Conservation (phyloP, 2,797 vertebrate species). For the Falco rusticolus region DNA sequence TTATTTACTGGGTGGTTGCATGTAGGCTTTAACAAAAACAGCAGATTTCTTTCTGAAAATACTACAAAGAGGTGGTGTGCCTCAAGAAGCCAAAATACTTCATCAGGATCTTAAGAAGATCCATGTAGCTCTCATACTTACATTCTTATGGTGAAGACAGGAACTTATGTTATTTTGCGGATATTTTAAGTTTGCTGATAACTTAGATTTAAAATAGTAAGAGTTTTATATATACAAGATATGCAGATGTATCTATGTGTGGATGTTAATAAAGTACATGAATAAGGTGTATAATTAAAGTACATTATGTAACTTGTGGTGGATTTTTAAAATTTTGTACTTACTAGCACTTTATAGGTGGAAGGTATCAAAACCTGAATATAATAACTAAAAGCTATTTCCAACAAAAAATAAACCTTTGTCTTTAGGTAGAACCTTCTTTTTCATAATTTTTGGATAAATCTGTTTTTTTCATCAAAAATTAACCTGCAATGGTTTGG, state of each 20-base stretch:
- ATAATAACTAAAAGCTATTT: background rate
- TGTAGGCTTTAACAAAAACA: constrained; percentile 18
- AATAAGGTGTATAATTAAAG: background rate
- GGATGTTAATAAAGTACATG: background rate
- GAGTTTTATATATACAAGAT: background rate
- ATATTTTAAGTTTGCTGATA: background rate
- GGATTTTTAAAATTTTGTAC: background rate
- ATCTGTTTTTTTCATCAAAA: background rate
- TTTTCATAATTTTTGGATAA: background rate
- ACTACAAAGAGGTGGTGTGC: background rate
- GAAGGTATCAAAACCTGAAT: background rate
- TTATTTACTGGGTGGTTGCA: constrained; percentile 3
- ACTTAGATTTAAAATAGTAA: background rate
- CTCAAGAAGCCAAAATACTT: background rate
- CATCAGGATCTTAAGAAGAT: background rate
- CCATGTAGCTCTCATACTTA: background rate
- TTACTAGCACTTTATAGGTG: background rate
- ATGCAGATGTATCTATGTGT: background rate
- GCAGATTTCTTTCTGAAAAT: background rate
- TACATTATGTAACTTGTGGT: background rate
- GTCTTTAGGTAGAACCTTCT: background rate
- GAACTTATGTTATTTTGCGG: background rate
- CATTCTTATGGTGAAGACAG: background rate
- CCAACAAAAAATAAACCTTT: background rate
- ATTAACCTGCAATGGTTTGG: background rate